Conservation (phyloP, 2,797 vertebrate genomes). For the Acipenser transmontanus region DNA sequence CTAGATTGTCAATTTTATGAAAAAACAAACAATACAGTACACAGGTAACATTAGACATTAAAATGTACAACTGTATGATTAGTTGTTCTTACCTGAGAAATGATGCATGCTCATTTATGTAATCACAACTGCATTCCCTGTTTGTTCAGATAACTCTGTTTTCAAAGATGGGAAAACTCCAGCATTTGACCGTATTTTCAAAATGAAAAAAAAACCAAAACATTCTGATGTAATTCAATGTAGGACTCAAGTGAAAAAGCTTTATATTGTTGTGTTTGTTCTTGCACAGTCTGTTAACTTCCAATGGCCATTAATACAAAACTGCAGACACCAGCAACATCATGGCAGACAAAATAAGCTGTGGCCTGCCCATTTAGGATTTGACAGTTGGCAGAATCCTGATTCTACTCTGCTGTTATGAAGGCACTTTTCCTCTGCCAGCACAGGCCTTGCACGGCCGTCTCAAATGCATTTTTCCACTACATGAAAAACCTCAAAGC, state of each 20-base stretch:
- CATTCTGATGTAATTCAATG: conserved; percentile 38
- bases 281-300: conserved; percentile 40
- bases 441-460: conserved; percentile 30
- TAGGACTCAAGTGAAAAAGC: conserved; percentile 22
- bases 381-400: conserved; percentile 21
- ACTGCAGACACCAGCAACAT: conserved; percentile 47
- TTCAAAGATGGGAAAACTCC: background rate
- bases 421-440: background rate
- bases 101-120: conserved; percentile 34
- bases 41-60: no score
- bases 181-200: conserved; percentile 1
- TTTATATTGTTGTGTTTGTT: conserved; percentile 29
- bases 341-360: conserved; percentile 41
- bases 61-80: no score
- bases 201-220: conserved; percentile 16
- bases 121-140: conserved; percentile 34
- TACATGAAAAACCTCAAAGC: background rate
- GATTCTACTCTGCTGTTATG: conserved; percentile 13
- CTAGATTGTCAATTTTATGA: no score
- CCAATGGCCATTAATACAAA: conserved; percentile 38
- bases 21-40: no score
- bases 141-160: background rate
- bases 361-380: conserved; percentile 35
- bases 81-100: conserved; percentile 48
- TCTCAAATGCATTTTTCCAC: conserved; percentile 9